Evolutionary conservation across 2,888 invertebrate species (phyloP).

Genomic region (Caenorhabditis afra): DNA sequence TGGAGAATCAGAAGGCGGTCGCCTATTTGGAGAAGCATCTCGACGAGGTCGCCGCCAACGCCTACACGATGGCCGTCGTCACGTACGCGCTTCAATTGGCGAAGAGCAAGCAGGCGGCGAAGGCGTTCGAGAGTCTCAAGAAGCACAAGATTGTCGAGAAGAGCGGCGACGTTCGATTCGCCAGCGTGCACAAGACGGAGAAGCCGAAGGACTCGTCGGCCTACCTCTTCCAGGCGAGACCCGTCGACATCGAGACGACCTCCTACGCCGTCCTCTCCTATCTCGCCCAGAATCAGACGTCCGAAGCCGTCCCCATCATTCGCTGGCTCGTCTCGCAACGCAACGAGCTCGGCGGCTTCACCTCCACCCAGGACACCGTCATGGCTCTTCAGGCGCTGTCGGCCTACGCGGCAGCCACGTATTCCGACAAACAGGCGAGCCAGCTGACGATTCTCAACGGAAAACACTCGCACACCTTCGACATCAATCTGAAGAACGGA

Average conservation of each 20-base stretch:
- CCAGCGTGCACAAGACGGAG: constrained; percentile 57
- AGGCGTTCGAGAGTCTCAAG: constrained; percentile 72
- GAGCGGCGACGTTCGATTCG: constrained; percentile 54
- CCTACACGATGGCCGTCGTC: constrained; percentile 88
- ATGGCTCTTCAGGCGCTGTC: constrained; percentile 86
- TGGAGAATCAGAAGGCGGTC: constrained; percentile 76
- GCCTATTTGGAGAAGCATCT: constrained; percentile 80
- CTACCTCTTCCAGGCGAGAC: constrained; percentile 83
- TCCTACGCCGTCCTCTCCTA: constrained; percentile 89
- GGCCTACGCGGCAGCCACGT: constrained; percentile 85
- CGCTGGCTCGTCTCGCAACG: constrained; percentile 87
- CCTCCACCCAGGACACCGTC: constrained; percentile 88
- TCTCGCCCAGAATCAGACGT: constrained; percentile 40
- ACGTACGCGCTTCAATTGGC: constrained; percentile 88
- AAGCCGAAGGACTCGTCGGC: constrained; percentile 65
- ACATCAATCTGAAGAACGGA: constrained; percentile 71
- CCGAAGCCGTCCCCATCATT: constrained; percentile 82
- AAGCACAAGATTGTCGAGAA: constrained; percentile 63
- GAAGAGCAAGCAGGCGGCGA: constrained; percentile 81
- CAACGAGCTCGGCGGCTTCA: constrained; percentile 86
- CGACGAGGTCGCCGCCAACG: constrained; percentile 79
- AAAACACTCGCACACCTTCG: constrained; percentile 80
- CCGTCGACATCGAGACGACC: constrained; percentile 90
- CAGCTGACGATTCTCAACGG: constrained; percentile 83
- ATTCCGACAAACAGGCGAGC: constrained; percentile 82